phyloP scores from a whole-genome alignment of 2,888 invertebrate genomes.

The Mactromeris polynyma region DNA sequence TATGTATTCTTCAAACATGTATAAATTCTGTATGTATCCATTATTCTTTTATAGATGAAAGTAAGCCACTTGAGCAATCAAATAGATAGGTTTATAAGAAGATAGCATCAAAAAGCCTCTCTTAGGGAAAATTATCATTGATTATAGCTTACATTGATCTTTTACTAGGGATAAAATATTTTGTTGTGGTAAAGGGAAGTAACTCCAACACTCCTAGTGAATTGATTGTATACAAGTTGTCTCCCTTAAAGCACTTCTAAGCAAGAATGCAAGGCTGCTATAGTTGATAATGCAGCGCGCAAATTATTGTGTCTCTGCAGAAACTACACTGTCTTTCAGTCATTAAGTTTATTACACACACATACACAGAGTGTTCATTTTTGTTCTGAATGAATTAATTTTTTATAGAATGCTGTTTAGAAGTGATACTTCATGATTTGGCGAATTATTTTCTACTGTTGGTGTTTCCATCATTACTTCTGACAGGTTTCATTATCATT shows the following conservation, averaged over 20 bases:
- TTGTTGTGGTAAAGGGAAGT: neutral
- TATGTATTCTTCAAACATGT: neutral
- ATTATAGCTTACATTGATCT: conserved; percentile 18
- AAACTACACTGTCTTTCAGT: conserved; percentile 34
- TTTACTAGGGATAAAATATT: neutral
- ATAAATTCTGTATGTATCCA: neutral
- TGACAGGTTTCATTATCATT: too few relatives aligned
- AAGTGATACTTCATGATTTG: neutral
- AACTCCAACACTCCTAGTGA: neutral
- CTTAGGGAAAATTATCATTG: conserved; percentile 10
- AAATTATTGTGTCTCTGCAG: neutral
- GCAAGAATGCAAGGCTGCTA: neutral
- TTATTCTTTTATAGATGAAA: neutral
- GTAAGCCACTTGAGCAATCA: conserved; percentile 15
- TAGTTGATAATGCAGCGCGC: neutral
- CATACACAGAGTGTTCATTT: conserved; percentile 14
- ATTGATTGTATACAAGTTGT: neutral
- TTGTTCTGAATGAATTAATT: conserved; percentile 19
- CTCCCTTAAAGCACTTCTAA: neutral
- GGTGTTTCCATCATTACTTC: too few relatives aligned
- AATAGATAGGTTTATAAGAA: conserved; percentile 13
- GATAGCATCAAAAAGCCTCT: neutral
- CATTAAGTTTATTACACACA: conserved; percentile 13
- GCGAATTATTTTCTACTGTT: too few relatives aligned
- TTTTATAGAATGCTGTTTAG: neutral